phyloP scores from a whole-genome alignment of 2,797 vertebrate genomes.

The Synaphobranchus kaupii region DNA sequence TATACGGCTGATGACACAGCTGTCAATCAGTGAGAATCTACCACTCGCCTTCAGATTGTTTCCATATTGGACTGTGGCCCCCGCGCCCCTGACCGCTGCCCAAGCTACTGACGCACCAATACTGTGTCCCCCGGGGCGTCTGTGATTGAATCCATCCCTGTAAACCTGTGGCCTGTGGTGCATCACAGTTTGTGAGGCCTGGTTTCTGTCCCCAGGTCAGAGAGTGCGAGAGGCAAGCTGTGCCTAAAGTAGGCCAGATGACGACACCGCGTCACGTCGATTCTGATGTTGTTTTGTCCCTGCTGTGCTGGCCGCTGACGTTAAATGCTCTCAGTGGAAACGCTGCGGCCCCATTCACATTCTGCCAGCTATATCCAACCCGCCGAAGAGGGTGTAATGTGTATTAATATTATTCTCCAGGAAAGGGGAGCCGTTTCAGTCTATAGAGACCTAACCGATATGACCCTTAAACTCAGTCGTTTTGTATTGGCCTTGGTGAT shows the following conservation, averaged over 20 bases:
- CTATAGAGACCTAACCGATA: not conserved
- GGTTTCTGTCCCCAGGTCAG: not conserved
- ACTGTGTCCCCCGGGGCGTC: not conserved
- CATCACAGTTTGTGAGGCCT: not conserved
- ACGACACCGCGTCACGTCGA: not conserved
- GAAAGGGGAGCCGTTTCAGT: not conserved
- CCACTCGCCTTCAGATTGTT: not conserved
- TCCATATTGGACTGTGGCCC: not conserved
- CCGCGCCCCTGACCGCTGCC: not conserved
- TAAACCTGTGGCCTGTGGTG: not conserved
- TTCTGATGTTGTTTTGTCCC: not conserved
- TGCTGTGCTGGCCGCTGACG: not conserved
- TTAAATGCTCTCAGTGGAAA: not conserved
- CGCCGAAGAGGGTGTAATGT: not conserved
- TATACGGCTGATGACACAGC: not conserved
- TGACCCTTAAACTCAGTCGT: not conserved
- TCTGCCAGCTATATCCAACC: not conserved
- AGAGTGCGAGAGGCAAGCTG: not conserved
- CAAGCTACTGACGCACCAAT: not conserved
- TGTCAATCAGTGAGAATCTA: not conserved
- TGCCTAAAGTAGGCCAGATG: not conserved
- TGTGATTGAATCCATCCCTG: conserved; percentile 9
- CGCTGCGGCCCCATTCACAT: not conserved
- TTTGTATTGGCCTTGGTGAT: not conserved
- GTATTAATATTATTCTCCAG: conserved; percentile 27